Percentiles rank a stretch among this genome's conserved stretches.
Conservation (phyloP, 2,888 invertebrate genomes). For the Scaptodrosophila latifasciaeformis region DNA sequence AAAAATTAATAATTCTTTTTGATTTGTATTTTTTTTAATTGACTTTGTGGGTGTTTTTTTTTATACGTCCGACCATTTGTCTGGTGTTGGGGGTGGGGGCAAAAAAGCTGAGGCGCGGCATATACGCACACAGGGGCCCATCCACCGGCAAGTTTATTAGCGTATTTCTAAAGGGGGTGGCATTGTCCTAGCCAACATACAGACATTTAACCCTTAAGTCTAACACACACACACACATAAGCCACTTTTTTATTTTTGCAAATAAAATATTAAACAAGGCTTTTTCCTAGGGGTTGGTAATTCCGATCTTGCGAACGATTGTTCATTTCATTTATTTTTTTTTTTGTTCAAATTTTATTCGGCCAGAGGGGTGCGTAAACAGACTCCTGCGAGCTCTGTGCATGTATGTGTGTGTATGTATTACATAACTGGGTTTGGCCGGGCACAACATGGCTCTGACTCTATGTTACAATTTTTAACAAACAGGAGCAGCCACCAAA, state of each 20-base stretch:
- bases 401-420: conserved; percentile 25
- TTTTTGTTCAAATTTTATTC: background rate
- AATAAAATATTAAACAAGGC: conserved; percentile 52
- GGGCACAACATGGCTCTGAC: conserved; percentile 33
- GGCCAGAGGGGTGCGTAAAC: background rate
- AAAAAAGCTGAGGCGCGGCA: conserved; percentile 2
- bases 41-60: too few species aligned
- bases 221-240: conserved; percentile 12
- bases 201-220: conserved; percentile 54
- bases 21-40: too few species aligned
- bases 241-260: conserved; percentile 39
- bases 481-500: conserved; percentile 5
- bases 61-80: too few species aligned
- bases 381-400: background rate
- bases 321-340: conserved; percentile 1
- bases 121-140: background rate
- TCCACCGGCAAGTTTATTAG: conserved; percentile 20
- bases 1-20: too few species aligned
- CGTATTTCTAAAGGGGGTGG: conserved; percentile 45
- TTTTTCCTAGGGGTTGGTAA: conserved; percentile 50
- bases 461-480: conserved; percentile 50
- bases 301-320: conserved; percentile 16
- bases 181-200: conserved; percentile 21
- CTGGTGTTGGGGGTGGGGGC: background rate
- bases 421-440: conserved; percentile 64